These are phyloP conservation scores for Oegoconia quadripuncta DNA, from an alignment of 2,888 invertebrate genomes.

Conservation along the genomic window DNA sequence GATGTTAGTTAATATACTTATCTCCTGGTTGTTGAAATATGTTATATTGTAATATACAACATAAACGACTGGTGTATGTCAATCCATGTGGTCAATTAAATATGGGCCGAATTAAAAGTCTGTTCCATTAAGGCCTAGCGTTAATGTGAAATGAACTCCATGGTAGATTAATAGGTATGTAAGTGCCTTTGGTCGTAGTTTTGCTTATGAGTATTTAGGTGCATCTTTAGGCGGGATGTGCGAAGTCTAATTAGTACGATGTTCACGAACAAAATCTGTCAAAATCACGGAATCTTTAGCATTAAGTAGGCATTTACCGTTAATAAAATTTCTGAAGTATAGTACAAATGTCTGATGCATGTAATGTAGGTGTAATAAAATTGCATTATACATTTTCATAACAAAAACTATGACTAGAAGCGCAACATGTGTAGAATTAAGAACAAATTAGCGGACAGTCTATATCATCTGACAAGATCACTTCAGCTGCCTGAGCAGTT, in stretches of 20 bases:
- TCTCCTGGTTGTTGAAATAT: constrained; percentile 72
- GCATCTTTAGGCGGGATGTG: too few relatives aligned
- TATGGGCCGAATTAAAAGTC: constrained; percentile 56
- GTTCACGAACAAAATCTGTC: too few relatives aligned
- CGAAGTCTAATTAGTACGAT: too few relatives aligned
- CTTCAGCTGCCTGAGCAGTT: neutral
- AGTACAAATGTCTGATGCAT: too few relatives aligned
- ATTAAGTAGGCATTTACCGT: too few relatives aligned
- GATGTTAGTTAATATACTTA: constrained; percentile 61
- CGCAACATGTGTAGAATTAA: constrained; percentile 13
- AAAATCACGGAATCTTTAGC: too few relatives aligned
- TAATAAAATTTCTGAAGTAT: too few relatives aligned
- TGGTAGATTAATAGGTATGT: constrained; percentile 36
- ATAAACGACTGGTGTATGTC: constrained; percentile 52
- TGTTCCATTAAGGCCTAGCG: constrained; percentile 54
- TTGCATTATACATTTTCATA: too few relatives aligned
- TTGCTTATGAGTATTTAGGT: constrained; percentile 16
- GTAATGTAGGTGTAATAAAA: too few relatives aligned
- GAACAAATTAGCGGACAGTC: neutral
- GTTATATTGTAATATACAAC: constrained; percentile 42
- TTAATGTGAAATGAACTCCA: constrained; percentile 42
- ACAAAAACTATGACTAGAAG: constrained; percentile 25
- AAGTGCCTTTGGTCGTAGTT: constrained; percentile 45
- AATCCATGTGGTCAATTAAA: constrained; percentile 72
- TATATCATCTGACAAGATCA: neutral